A percentile compares a stretch with the other conserved stretches of the same genome.
Conservation (phyloP, 30 jellyfish, hydroid and myxozoan species). For the Sanderia malayensis region DNA sequence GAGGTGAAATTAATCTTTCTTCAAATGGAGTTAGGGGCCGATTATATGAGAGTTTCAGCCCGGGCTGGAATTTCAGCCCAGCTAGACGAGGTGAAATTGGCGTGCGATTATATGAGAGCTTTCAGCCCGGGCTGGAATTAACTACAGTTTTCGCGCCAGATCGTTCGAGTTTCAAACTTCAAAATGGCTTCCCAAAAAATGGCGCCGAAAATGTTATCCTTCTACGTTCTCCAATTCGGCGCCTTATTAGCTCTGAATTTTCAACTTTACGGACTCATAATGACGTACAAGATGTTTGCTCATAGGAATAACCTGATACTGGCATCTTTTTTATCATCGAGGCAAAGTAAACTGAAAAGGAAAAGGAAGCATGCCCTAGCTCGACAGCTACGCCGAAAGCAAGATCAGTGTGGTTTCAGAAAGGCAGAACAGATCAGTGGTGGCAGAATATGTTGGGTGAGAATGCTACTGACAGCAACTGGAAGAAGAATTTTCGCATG, state of each 20-base stretch:
- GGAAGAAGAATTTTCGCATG: too few species aligned
- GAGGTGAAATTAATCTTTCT: slow-evolving; percentile 4
- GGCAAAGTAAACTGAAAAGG: slow-evolving; percentile 10
- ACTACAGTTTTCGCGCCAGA: slow-evolving; percentile 13
- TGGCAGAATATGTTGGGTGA: too few species aligned
- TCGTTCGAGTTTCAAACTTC: not conserved
- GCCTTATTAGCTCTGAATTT: slow-evolving; percentile 11
- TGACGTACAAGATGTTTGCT: slow-evolving; percentile 14
- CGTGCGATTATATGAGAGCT: slow-evolving; percentile 1
- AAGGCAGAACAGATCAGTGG: too few species aligned
- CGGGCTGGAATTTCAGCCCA: slow-evolving; percentile 17
- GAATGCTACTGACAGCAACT: too few species aligned
- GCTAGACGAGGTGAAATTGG: slow-evolving; percentile 24
- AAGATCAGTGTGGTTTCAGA: not conserved
- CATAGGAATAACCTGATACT: not conserved
- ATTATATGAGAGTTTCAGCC: slow-evolving; percentile 24
- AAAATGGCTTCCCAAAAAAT: slow-evolving; percentile 14
- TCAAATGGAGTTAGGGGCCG: slow-evolving; percentile 10
- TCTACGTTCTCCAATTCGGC: not conserved
- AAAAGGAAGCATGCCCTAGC: slow-evolving; percentile 31
- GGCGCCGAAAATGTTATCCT: not conserved
- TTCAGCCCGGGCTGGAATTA: slow-evolving; percentile 25
- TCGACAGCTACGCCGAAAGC: slow-evolving; percentile 9
- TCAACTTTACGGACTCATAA: slow-evolving; percentile 21
- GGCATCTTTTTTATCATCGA: not conserved